A percentile compares a stretch with the other conserved stretches of the same genome.
Evolutionary conservation across 1,140 invertebrate species (phyloP).

Genomic region (Danaus plexippus): DNA sequence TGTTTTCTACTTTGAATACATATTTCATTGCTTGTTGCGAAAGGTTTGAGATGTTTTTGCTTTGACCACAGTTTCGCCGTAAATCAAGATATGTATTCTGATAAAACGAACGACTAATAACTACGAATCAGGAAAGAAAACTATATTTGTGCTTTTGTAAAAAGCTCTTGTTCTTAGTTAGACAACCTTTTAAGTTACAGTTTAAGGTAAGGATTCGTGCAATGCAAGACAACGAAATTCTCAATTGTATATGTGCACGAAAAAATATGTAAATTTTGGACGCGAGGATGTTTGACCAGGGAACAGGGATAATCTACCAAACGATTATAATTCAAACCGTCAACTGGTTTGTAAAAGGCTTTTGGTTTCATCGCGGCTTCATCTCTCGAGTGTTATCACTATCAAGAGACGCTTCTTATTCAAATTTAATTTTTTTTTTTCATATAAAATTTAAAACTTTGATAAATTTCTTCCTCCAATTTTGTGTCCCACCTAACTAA

Average conservation of each 20-base stretch:
- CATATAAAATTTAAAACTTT: too few relatives aligned
- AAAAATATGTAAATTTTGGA: too few relatives aligned
- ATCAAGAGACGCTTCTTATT: conserved; percentile 35
- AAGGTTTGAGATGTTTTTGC: conserved; percentile 23
- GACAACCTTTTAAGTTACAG: too few relatives aligned
- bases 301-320: conserved; percentile 1
- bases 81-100: conserved; percentile 20
- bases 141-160: too few relatives aligned
- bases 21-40: conserved; percentile 22
- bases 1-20: conserved; percentile 22
- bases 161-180: too few relatives aligned
- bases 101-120: conserved; percentile 11
- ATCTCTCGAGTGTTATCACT: conserved; percentile 42
- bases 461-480: too few relatives aligned
- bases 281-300: too few relatives aligned
- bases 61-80: conserved; percentile 16
- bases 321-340: conserved; percentile 31
- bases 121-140: too few relatives aligned
- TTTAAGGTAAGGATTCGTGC: too few relatives aligned
- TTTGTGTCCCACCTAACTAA: too few relatives aligned
- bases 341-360: conserved; percentile 46
- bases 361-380: conserved; percentile 47
- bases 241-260: too few relatives aligned
- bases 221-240: too few relatives aligned
- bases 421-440: conserved; percentile 23